phyloP scores from a whole-genome alignment of 2,797 vertebrate species.

The Malurus splendens region DNA sequence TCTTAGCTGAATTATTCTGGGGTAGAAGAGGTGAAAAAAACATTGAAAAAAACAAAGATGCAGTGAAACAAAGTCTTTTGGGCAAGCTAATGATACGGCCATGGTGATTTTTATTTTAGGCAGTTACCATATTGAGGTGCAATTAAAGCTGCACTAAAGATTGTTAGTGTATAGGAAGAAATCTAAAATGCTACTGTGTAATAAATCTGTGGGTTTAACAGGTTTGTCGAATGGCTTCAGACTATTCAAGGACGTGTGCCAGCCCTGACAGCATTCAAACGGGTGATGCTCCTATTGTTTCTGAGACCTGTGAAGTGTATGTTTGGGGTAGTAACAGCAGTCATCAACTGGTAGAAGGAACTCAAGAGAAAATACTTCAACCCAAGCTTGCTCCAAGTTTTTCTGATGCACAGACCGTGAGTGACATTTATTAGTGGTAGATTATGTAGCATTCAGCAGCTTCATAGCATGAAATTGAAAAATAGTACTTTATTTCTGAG shows the following conservation, averaged over 20 bases:
- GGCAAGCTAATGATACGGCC: background rate
- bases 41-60: background rate
- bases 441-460: background rate
- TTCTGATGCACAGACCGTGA: constrained; percentile 81
- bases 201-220: constrained; percentile 45
- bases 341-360: constrained; percentile 81
- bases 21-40: background rate
- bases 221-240: constrained; percentile 97
- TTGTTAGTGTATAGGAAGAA: background rate
- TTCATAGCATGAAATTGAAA: background rate
- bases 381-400: constrained; percentile 82
- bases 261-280: constrained; percentile 96
- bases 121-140: background rate
- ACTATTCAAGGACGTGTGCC: constrained; percentile 95
- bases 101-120: background rate
- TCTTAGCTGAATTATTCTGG: background rate
- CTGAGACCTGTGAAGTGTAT: constrained; percentile 93
- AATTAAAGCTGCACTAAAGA: background rate
- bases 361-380: constrained; percentile 82
- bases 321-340: constrained; percentile 87
- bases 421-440: constrained; percentile 13
- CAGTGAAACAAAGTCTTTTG: background rate
- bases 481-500: background rate
- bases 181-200: background rate
- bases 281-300: constrained; percentile 86